Evolutionary conservation across 2,113 vertebrate genomes (phyloP).

Genomic region (Aptenodytes patagonicus): DNA sequence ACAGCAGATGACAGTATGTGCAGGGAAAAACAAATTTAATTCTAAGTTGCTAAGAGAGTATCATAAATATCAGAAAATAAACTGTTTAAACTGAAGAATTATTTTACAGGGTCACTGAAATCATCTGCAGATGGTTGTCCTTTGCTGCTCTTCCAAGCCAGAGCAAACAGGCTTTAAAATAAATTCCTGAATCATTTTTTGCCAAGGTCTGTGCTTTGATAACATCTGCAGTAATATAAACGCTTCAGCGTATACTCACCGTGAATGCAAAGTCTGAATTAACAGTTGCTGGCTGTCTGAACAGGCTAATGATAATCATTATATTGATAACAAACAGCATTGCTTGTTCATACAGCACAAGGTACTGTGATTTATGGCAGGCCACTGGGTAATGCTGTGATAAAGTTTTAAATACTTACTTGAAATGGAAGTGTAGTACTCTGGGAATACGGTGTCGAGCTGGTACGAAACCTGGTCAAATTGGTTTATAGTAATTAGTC

Average conservation of each 20-base stretch:
- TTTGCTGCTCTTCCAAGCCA: not conserved
- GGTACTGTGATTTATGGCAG: not conserved
- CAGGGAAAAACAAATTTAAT: not conserved
- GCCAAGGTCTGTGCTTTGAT: slow-evolving; percentile 18
- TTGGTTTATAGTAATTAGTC: not conserved
- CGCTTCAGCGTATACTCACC: not conserved
- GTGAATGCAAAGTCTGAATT: not conserved
- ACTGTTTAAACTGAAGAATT: not conserved
- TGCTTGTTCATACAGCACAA: not conserved
- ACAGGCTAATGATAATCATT: not conserved
- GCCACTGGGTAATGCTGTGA: not conserved
- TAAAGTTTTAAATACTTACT: not conserved
- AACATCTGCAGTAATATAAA: not conserved
- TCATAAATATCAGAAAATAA: slow-evolving; percentile 27
- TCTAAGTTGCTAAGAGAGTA: not conserved
- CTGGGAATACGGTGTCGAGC: rapidly evolving
- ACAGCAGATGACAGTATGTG: slow-evolving; percentile 9
- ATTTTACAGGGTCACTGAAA: not conserved
- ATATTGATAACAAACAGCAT: not conserved
- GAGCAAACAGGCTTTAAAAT: slow-evolving; percentile 6
- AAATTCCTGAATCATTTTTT: not conserved
- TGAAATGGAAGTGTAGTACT: not conserved
- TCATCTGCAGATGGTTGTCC: slow-evolving; percentile 2
- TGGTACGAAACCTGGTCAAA: not conserved
- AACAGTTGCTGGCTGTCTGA: not conserved